Evolutionary conservation across 2,797 vertebrate genomes (phyloP).

Genomic region (Melopsittacus undulatus): DNA sequence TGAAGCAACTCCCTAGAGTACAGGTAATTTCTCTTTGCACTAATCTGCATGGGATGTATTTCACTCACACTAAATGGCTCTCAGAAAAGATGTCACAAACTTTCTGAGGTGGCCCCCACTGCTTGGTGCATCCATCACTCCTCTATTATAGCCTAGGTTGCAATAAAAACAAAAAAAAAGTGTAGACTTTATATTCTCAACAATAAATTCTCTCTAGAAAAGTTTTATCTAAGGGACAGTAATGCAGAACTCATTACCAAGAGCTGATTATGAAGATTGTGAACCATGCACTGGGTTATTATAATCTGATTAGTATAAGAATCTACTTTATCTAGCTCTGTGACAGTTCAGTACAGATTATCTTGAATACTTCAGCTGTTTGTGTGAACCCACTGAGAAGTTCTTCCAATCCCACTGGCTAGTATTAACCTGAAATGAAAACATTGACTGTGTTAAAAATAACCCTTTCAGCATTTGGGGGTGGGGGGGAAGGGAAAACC

Average conservation of each 20-base stretch:
- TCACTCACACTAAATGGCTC: not conserved
- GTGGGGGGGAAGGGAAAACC: too few species aligned
- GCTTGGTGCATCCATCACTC: not conserved
- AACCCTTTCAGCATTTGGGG: constrained; percentile 11
- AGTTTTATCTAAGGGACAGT: not conserved
- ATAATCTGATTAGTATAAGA: not conserved
- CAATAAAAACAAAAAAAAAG: not conserved
- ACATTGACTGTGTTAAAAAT: constrained; percentile 40
- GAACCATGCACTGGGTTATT: not conserved
- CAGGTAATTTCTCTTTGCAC: not conserved
- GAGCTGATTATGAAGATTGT: not conserved
- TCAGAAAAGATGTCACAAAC: not conserved
- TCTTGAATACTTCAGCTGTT: not conserved
- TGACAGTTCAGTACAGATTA: not conserved
- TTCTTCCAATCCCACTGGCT: not conserved
- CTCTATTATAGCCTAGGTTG: not conserved
- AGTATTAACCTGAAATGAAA: not conserved
- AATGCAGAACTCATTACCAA: not conserved
- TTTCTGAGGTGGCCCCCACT: not conserved
- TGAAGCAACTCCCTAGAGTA: not conserved
- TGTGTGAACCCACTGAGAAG: not conserved
- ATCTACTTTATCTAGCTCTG: constrained; percentile 5
- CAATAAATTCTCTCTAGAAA: not conserved
- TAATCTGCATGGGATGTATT: not conserved
- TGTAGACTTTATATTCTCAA: not conserved